phyloP scores from a whole-genome alignment of 2,113 vertebrate species.

The Recurvirostra avosetta region DNA sequence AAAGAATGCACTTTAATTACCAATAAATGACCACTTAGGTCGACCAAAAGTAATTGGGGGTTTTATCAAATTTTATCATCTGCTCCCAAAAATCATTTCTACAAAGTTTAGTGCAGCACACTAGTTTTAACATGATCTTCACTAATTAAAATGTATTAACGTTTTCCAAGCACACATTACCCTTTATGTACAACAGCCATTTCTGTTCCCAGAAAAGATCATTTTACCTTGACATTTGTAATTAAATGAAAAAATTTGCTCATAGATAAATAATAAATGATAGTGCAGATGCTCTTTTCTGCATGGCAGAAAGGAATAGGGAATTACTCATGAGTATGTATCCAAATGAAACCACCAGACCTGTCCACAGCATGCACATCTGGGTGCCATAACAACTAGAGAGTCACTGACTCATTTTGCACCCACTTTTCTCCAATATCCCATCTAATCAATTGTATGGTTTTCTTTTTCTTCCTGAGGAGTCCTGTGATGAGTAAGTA shows the following conservation, averaged over 20 bases:
- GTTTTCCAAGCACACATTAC: slow-evolving; percentile 40
- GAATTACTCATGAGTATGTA: slow-evolving; percentile 2
- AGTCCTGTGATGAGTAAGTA: neutral
- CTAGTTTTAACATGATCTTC: neutral
- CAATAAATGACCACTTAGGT: neutral
- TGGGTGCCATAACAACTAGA: neutral
- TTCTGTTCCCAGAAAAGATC: slow-evolving; percentile 58
- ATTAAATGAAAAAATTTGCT: slow-evolving; percentile 72
- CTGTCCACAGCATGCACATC: neutral
- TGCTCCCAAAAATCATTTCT: slow-evolving; percentile 13
- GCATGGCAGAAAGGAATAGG: slow-evolving; percentile 7
- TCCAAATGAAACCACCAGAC: neutral
- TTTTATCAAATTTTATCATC: neutral
- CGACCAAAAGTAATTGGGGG: accelerated
- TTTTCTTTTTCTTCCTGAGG: neutral
- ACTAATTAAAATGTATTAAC: slow-evolving; percentile 64
- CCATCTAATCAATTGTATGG: neutral
- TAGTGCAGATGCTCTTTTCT: slow-evolving; percentile 61
- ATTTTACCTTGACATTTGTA: slow-evolving; percentile 62
- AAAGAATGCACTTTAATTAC: neutral
- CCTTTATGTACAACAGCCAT: slow-evolving; percentile 25
- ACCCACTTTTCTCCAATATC: neutral
- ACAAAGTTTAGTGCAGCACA: neutral
- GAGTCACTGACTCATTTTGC: slow-evolving; percentile 1
- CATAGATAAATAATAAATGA: slow-evolving; percentile 72